phyloP scores from a whole-genome alignment of 23 tunicate species.

The Clavelina lepadiformis region DNA sequence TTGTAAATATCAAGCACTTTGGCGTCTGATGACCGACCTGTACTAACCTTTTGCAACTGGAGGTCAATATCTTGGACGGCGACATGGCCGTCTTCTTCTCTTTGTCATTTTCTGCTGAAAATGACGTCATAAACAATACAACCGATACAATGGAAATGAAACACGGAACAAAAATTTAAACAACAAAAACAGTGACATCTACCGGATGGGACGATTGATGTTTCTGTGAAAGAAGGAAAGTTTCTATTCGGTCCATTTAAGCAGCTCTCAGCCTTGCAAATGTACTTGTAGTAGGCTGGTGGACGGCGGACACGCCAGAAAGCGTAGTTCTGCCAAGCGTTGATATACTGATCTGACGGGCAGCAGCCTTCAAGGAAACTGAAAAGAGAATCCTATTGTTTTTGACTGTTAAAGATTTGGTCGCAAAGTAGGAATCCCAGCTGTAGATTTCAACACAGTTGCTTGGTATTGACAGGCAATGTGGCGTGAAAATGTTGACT shows the following conservation, averaged over 20 bases:
- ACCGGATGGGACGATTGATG: too few species aligned
- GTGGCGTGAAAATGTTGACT: too few species aligned
- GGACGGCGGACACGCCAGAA: conserved; percentile 61
- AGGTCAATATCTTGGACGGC: conserved; percentile 22
- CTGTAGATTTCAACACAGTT: too few species aligned
- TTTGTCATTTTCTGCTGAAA: conserved; percentile 16
- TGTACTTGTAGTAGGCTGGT: conserved; percentile 9
- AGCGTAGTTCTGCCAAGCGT: conserved; percentile 59
- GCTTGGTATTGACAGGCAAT: too few species aligned
- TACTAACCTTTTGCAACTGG: conserved; percentile 33
- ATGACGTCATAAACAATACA: neutral
- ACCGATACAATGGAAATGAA: too few species aligned
- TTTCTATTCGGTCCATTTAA: conserved; percentile 50
- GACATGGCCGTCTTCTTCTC: conserved; percentile 12
- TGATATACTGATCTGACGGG: conserved; percentile 28
- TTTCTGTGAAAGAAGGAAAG: neutral
- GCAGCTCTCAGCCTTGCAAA: conserved; percentile 1
- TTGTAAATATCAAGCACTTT: too few species aligned
- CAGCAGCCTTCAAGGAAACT: conserved; percentile 31
- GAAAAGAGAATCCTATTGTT: conserved; percentile 10
- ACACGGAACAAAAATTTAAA: too few species aligned
- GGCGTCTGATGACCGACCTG: too few species aligned
- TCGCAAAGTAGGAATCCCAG: too few species aligned
- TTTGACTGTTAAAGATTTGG: too few species aligned
- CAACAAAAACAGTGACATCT: too few species aligned